Evolutionary conservation across 2,888 invertebrate species (phyloP).

Genomic region (Tortricodes alternella): DNA sequence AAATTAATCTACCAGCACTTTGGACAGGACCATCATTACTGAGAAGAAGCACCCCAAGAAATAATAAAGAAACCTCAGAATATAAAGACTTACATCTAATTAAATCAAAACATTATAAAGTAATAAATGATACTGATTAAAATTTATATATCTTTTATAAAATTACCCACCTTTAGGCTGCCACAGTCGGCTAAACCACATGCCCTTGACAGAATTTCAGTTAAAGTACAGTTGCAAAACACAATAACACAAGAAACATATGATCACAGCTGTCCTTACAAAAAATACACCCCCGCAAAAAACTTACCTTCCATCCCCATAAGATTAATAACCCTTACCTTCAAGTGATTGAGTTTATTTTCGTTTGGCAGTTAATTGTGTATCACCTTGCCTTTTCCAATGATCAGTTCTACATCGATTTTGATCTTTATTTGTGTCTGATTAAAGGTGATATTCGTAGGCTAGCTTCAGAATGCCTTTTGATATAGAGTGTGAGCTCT

Average conservation of each 20-base stretch:
- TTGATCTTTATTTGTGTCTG: neutral
- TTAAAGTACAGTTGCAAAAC: constrained; percentile 62
- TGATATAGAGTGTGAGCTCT: neutral
- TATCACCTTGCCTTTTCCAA: constrained; percentile 8
- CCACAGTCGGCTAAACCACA: neutral
- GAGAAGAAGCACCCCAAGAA: no score
- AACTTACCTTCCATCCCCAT: constrained; percentile 45
- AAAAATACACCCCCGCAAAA: constrained; percentile 32
- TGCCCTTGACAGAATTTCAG: constrained; percentile 41
- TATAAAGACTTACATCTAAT: no score
- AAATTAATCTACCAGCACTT: no score
- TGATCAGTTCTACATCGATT: neutral
- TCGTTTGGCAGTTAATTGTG: neutral
- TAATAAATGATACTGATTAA: no score
- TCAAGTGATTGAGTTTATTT: neutral
- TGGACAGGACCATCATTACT: no score
- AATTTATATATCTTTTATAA: no score
- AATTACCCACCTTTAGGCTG: no score
- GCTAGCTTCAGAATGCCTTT: neutral
- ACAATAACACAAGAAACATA: constrained; percentile 54
- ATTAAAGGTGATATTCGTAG: neutral
- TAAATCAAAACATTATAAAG: no score
- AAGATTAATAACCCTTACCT: neutral
- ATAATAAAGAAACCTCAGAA: no score
- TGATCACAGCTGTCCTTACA: constrained; percentile 68